Conservation (phyloP, 1,140 invertebrate genomes). For the Papilio xuthus region DNA sequence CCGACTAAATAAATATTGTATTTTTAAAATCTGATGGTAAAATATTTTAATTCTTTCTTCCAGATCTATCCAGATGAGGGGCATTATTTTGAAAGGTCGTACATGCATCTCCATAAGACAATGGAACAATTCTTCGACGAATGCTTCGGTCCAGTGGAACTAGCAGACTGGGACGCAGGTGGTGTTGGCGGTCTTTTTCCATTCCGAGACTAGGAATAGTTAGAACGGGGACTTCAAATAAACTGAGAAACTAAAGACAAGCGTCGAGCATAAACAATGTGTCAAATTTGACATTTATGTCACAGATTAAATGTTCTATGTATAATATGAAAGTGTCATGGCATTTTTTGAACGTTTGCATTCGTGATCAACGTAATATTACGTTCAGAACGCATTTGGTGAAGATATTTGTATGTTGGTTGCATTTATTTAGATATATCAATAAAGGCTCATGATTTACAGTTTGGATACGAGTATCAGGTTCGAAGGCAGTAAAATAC, state of each 20-base stretch:
- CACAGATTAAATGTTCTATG: not conserved
- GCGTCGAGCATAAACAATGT: not conserved
- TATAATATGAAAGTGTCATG: constrained; percentile 29
- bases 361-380: not conserved
- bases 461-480: not conserved
- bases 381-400: not conserved
- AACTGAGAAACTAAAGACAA: not conserved
- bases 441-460: not conserved
- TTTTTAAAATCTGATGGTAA: too few relatives aligned
- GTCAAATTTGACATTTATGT: constrained; percentile 25
- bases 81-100: constrained; percentile 86
- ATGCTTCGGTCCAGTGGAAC: constrained; percentile 88
- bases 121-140: constrained; percentile 93
- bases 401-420: not conserved
- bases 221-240: not conserved
- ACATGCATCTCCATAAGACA: constrained; percentile 89
- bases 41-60: constrained; percentile 37
- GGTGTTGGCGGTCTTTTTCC: constrained; percentile 77
- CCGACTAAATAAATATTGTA: too few relatives aligned
- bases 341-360: constrained; percentile 17
- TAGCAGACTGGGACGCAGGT: constrained; percentile 86
- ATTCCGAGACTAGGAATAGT: constrained; percentile 77
- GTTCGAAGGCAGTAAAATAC: not conserved
- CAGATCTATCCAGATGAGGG: constrained; percentile 94
- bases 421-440: constrained; percentile 8